A percentile compares a stretch with the other conserved stretches of the same genome.
Conservation (phyloP, 2,113 vertebrate genomes). For the Centropus unirufus region DNA sequence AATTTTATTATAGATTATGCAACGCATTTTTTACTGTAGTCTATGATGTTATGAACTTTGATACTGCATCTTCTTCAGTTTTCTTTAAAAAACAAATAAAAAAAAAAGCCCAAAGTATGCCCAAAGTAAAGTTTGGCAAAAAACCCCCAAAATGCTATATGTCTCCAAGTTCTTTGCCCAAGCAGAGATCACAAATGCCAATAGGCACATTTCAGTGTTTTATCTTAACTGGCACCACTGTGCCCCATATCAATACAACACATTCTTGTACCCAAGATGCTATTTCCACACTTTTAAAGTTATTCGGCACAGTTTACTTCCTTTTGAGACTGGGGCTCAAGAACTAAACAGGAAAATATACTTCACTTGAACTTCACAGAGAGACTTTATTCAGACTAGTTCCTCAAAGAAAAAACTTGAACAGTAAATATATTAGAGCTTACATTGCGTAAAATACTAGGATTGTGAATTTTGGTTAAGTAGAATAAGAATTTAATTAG, state of each 20-base stretch:
- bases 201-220: background rate
- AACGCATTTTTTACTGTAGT: background rate
- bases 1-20: background rate
- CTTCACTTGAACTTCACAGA: background rate
- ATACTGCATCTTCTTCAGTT: background rate
- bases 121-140: too few relatives aligned
- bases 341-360: background rate
- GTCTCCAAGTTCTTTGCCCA: background rate
- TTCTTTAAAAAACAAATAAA: background rate
- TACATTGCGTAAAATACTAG: background rate
- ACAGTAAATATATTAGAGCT: background rate
- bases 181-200: background rate
- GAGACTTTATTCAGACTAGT: background rate
- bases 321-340: background rate
- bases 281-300: background rate
- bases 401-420: background rate
- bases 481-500: background rate
- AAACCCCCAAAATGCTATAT: too few relatives aligned
- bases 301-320: background rate
- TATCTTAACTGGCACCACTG: background rate
- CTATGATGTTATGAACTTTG: background rate
- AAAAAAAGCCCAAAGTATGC: rapidly evolving
- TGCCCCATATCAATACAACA: background rate
- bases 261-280: background rate
- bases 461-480: background rate